A percentile compares a stretch with the other conserved stretches of the same genome.
These are phyloP conservation scores for Tringa solitaria DNA, from an alignment of 2,113 vertebrate species.

Conservation along the genomic window DNA sequence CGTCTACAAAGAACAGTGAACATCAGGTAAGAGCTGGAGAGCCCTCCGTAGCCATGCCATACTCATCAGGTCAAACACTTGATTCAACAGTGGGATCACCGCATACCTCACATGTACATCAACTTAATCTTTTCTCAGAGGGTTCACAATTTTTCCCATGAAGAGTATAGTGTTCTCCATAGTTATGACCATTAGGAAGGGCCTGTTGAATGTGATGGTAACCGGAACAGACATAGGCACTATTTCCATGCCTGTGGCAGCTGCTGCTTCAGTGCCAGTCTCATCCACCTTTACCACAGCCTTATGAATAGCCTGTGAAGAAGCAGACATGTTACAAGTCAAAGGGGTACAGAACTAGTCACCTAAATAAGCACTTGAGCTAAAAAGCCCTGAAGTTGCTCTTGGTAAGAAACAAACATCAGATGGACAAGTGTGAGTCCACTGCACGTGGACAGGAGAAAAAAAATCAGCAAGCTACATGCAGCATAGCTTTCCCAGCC, in stretches of 20 bases:
- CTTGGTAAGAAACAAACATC: not conserved
- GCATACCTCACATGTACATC: not conserved
- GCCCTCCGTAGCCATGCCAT: not conserved
- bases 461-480: not conserved
- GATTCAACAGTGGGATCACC: not conserved
- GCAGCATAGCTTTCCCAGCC: not conserved
- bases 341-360: not conserved
- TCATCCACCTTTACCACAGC: constrained; percentile 88
- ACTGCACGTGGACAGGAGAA: not conserved
- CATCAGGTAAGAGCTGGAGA: not conserved
- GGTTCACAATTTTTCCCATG: constrained; percentile 83
- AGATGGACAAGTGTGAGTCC: not conserved
- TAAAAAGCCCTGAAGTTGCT: not conserved
- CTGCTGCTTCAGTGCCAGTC: constrained; percentile 83
- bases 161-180: constrained; percentile 71
- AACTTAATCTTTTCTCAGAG: constrained; percentile 49
- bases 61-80: constrained; percentile 10
- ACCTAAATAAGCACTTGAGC: not conserved
- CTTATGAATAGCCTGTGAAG: constrained; percentile 82
- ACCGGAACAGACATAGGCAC: constrained; percentile 82
- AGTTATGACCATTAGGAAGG: constrained; percentile 77
- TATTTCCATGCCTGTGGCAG: constrained; percentile 74
- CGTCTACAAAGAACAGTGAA: constrained; percentile 21
- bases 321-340: constrained; percentile 13
- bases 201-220: constrained; percentile 17